These are phyloP conservation scores for Numenius arquata DNA, from an alignment of 2,113 vertebrate species.

Conservation along the genomic window DNA sequence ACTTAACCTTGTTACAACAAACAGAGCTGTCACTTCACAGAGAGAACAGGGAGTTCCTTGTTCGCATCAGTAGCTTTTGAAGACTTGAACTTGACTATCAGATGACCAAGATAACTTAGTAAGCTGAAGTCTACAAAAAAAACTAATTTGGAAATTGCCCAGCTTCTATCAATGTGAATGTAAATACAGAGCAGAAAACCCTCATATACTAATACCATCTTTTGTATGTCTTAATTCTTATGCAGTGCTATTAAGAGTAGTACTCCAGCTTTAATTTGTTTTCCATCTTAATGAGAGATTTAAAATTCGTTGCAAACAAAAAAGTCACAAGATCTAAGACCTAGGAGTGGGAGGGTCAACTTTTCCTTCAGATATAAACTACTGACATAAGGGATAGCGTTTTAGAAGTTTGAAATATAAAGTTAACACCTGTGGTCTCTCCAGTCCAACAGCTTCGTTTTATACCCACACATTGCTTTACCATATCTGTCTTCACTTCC, in stretches of 20 bases:
- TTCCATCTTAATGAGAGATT: neutral
- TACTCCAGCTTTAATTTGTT: neutral
- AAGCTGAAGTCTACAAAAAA: neutral
- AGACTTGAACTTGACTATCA: neutral
- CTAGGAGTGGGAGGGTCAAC: neutral
- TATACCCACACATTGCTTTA: neutral
- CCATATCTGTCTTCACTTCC: neutral
- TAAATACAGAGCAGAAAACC: neutral
- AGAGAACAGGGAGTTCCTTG: neutral
- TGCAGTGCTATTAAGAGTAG: neutral
- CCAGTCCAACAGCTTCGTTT: neutral
- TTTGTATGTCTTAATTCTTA: neutral
- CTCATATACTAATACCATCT: neutral
- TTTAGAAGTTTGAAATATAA: too few relatives aligned
- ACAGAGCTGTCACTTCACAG: neutral
- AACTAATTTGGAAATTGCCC: neutral
- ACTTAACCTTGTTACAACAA: neutral
- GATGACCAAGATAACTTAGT: neutral
- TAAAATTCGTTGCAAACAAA: neutral
- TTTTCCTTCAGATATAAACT: neutral
- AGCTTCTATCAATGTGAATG: neutral
- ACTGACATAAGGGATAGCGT: neutral
- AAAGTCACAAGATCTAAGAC: neutral
- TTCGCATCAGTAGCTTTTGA: neutral
- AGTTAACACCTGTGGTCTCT: neutral